Evolutionary conservation across 2,113 vertebrate species (phyloP), one percentile per base, ranked within the genome.

Genomic region (Ammospiza caudacuta): DNA sequence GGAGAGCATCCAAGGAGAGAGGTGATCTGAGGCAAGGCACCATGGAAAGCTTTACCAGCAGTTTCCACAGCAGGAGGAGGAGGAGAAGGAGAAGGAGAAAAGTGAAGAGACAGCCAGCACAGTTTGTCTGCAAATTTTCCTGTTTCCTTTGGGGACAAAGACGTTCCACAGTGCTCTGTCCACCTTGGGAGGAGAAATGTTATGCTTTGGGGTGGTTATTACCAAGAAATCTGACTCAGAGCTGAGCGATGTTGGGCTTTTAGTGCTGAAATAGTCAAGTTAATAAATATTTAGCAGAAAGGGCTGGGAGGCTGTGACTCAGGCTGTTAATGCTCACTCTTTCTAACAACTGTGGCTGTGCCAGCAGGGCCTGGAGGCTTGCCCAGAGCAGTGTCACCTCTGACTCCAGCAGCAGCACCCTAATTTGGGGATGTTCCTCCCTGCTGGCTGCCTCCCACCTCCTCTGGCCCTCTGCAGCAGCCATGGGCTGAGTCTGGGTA

Each of bases 211-310:
- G 89, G 73, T 37, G 76, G 63, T 80, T 77, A 59, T 70, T 96
- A 90, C 88, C 19, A 9, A 77, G 92, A 96, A 95, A 78, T 55
- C 79, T 93, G 94, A 97, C 59, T 95, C 83, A 96, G 59, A 86
- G 46, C 83, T 89, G 51, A 81, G 9, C 64, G 89, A 52, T 89
- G 76, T 46, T 81, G 29, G 44, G 55, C 47, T 39, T 77, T 95
- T 37, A 86, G 27, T 22, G 37, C 39, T 13, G 64, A 86, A 95
- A 88, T 8, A 74, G 67, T 41, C 41, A 41, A 41, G 64, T 69
- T 89, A 91, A 74, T 92, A 97, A 94, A 93, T 90, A 87, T 86
- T 83, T 83, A 81, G 83, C 37, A 72, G 74, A 87, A 68, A 75
- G 49, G 54, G 68, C 18, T 41, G 24, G 28, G 80, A 83, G 57